Conservation (phyloP, 2,797 vertebrate genomes). For the Takifugu rubripes region DNA sequence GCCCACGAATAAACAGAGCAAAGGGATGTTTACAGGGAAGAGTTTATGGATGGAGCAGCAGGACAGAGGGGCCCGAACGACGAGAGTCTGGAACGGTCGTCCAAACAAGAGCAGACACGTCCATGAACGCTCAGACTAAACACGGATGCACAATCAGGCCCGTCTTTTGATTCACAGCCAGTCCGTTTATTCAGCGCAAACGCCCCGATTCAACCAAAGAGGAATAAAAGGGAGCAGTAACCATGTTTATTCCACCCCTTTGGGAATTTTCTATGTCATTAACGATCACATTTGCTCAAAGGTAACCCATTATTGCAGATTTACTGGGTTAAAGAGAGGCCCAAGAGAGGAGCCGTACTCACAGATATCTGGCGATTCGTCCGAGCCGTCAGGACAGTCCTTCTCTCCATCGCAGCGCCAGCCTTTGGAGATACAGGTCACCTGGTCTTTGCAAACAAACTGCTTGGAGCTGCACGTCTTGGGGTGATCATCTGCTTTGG, state of each 20-base stretch:
- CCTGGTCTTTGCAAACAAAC: conserved; percentile 95
- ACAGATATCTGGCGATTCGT: conserved; percentile 96
- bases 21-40: conserved; percentile 43
- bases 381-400: conserved; percentile 96
- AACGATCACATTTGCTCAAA: neutral
- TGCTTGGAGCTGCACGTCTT: conserved; percentile 98
- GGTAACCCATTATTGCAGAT: neutral
- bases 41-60: conserved; percentile 41
- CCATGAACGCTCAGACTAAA: conserved; percentile 67
- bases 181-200: conserved; percentile 26
- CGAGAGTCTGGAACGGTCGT: conserved; percentile 40
- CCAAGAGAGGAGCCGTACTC: conserved; percentile 57
- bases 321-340: conserved; percentile 8
- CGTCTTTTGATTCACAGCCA: conserved; percentile 38
- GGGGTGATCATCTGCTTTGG: conserved; percentile 60
- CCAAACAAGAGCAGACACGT: conserved; percentile 65
- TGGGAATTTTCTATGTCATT: neutral
- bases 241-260: neutral
- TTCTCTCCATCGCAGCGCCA: conserved; percentile 97
- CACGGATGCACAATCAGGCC: conserved; percentile 65
- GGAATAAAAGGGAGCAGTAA: neutral
- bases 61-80: conserved; percentile 36
- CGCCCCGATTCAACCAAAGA: conserved; percentile 9
- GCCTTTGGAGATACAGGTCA: conserved; percentile 97
- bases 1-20: conserved; percentile 50